Evolutionary conservation across 2,888 invertebrate species (phyloP).

Genomic region (Volucella zonaria): DNA sequence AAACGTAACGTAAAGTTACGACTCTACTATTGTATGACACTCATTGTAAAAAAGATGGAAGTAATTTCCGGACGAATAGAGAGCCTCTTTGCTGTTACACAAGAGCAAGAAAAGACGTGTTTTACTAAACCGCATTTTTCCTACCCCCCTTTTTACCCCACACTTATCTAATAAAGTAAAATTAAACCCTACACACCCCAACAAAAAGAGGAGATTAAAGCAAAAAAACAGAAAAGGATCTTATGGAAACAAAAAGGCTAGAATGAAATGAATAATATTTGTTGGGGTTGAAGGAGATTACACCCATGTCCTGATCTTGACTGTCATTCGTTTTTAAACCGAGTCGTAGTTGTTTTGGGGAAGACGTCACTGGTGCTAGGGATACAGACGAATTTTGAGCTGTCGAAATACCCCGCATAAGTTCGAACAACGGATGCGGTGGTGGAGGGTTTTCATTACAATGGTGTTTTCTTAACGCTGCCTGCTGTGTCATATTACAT

Average conservation of each 20-base stretch:
- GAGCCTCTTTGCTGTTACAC: too few species aligned
- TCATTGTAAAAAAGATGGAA: too few species aligned
- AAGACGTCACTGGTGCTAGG: constrained; percentile 63
- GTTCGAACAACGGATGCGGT: constrained; percentile 82
- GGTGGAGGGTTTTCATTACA: constrained; percentile 40
- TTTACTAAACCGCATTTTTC: too few species aligned
- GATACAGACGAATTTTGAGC: constrained; percentile 58
- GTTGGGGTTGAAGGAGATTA: background rate
- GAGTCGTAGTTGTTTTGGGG: constrained; percentile 70
- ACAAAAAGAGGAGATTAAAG: background rate
- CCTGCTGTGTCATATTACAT: background rate
- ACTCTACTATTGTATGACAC: too few species aligned
- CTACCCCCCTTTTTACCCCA: too few species aligned
- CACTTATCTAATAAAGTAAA: too few species aligned
- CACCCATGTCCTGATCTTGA: constrained; percentile 86
- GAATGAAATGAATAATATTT: constrained; percentile 13
- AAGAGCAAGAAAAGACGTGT: too few species aligned
- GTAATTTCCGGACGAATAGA: too few species aligned
- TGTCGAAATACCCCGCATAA: constrained; percentile 82
- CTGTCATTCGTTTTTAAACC: constrained; percentile 84
- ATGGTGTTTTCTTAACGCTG: constrained; percentile 8
- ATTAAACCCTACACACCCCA: too few species aligned
- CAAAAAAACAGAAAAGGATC: background rate
- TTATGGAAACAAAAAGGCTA: constrained; percentile 27
- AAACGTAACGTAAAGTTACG: too few species aligned